phyloP scores from a whole-genome alignment of 2,797 vertebrate genomes.

The Ctenosaura bakeri region DNA sequence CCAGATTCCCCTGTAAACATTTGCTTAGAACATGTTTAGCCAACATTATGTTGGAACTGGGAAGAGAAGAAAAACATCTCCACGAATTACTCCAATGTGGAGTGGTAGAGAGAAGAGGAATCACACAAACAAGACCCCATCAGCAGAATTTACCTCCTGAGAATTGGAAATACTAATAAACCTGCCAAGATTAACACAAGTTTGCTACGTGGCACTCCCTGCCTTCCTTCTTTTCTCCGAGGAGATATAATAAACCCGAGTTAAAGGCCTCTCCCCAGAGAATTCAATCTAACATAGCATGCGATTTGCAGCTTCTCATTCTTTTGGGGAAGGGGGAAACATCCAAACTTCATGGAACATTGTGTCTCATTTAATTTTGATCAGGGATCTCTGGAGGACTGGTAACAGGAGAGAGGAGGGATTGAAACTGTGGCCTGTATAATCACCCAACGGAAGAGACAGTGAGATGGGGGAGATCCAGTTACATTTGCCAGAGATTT shows the following conservation, averaged over 20 bases:
- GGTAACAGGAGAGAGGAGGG: slow-evolving; percentile 10
- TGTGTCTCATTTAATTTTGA: slow-evolving; percentile 25
- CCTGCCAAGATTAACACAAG: slow-evolving; percentile 12
- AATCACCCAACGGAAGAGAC: slow-evolving; percentile 12
- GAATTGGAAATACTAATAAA: not conserved
- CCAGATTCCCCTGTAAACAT: not conserved
- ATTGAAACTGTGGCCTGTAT: slow-evolving; percentile 12
- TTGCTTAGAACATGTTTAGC: not conserved
- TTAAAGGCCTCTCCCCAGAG: slow-evolving; percentile 18
- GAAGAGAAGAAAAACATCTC: not conserved
- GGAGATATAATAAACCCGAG: slow-evolving; percentile 45
- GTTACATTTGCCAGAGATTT: not conserved
- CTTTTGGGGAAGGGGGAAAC: not conserved
- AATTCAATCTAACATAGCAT: not conserved
- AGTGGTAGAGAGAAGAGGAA: not conserved
- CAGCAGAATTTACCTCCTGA: slow-evolving; percentile 37
- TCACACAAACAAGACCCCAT: not conserved
- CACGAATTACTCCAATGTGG: not conserved
- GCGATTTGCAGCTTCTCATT: not conserved
- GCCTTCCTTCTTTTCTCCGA: slow-evolving; percentile 28
- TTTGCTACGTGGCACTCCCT: not conserved
- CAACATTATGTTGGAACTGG: not conserved
- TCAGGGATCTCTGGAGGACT: slow-evolving; percentile 2
- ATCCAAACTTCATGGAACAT: not conserved
- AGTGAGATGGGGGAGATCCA: not conserved